Conservation (phyloP, 2,888 invertebrate species). For the Macroteleia sp. region DNA sequence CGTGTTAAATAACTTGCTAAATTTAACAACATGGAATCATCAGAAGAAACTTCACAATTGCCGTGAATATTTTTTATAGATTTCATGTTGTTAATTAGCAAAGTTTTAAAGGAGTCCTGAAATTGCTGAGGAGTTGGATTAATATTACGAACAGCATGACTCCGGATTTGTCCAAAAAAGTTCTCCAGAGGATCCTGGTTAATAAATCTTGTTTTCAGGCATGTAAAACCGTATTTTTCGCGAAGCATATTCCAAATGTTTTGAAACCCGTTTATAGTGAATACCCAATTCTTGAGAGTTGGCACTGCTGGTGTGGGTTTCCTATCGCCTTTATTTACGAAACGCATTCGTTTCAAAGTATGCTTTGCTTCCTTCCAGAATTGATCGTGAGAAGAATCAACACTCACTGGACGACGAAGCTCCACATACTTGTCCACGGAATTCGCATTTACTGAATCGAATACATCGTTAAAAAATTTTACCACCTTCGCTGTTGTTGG, state of each 20-base stretch:
- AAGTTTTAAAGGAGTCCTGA: slow-evolving; percentile 3
- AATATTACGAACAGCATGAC: slow-evolving; percentile 2
- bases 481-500: not conserved
- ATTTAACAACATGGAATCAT: not conserved
- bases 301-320: not conserved
- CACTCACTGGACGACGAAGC: not conserved
- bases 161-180: slow-evolving; percentile 27
- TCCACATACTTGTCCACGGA: not conserved
- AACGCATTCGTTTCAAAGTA: not conserved
- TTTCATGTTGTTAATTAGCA: slow-evolving; percentile 6
- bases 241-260: slow-evolving; percentile 6
- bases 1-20: not conserved
- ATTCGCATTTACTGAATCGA: slow-evolving; percentile 10
- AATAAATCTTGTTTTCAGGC: slow-evolving; percentile 4
- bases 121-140: slow-evolving; percentile 12
- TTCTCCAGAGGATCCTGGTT: slow-evolving; percentile 51
- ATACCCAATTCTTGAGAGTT: not conserved
- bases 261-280: slow-evolving; percentile 12
- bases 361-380: not conserved
- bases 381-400: not conserved
- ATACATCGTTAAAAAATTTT: slow-evolving; percentile 14
- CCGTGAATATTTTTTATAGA: not conserved
- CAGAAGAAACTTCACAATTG: not conserved
- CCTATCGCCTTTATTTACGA: not conserved
- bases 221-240: slow-evolving; percentile 5